Base-by-base conservation (phyloP, 2,113 vertebrate species). In the Peromyscus californicus region DNA sequence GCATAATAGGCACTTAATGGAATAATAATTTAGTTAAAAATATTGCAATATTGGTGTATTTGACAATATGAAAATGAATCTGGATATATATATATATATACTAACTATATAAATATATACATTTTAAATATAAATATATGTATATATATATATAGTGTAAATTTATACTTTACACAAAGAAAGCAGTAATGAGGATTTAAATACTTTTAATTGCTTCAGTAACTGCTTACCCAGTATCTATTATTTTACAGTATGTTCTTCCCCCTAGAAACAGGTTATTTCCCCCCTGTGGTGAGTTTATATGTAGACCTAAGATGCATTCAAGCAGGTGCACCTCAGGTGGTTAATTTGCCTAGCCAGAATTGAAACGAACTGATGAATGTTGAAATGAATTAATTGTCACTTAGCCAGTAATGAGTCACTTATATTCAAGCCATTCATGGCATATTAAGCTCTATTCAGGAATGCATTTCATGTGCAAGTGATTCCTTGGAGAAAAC, bases 361-460 rank as follows among this genome's bases (percentile, higher is more conserved):
- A 95, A 82, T 65, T 80, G 80, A 96, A 93, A 91, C 84, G 78
- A 95, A 91, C 74, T 5, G 33, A 95, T 94, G 87, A 93, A 90
- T 97, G 88, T 94, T 83, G 83, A 95, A 96, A 97, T 90, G 88
- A 97, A 97, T 97, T 98, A 97, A 97, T 94, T 97, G 91, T 97
- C 96, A 97, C 78, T 94, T 97, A 96, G 45, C 7, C 45, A 59
- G 59, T 97, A 95, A 97, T 95, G 75, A 97, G 48, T 95, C 96
- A 97, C 87, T 97, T 90, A 86, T 59, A 93, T 70, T 67, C 65
- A 94, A 97, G 31, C 45, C 84, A 82, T 96, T 90, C 84, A 74
- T 7, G 26, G 45, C 22, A 8, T 69, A 97, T 94, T 93, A 95
- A 63, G 36, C 29, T 95, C 87, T 93, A 69, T 95, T 97, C 70